Base-by-base conservation (phyloP, 92 coral and sea anemone genomes). In the Zoanthus sociatus region DNA sequence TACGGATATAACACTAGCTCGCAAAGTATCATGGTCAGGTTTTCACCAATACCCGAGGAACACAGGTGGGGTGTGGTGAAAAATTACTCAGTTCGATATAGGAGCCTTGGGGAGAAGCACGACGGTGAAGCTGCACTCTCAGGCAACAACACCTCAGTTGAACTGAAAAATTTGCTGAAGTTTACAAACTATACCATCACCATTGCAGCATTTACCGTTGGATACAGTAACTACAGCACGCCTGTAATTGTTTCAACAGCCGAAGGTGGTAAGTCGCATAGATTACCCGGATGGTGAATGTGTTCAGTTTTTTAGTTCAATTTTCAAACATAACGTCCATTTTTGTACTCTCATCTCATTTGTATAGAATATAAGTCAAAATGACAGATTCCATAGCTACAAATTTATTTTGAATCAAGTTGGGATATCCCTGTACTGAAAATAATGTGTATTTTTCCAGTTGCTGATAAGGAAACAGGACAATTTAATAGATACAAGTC, bases 21-120 rank as follows among this genome's bases (percentile, higher is more conserved):
- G 85, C 76, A 81, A 67, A 81, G 85, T 58, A 81, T 81, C 45
- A 45, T 66, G 85, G 75, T 81, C 26, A 14, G 7, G 15, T 81
- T 67, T 48, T 66, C 75, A 45, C 73, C 73, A 7, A 46, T 81
- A 45, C 85, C 85, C 4, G 63, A 46, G 47, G 56, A 81, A 13
- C 74, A 81, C 9, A 81, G 75, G 20, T 37, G 47, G 7, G 85
- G 85, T 42, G 30, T 81, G 11, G 85, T 81, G 46, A 50, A 21
- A 21, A 14, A 66, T 9, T 81, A 81, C 63, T 0, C 2, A 7
- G 45, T 81, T 16, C 45, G 66, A 7, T 81, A 81, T 70, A 1
- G 30, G 46, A 81, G 46, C 58, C 48, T 11, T 18, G 72, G 68
- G 54, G 58, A 14, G 3, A 9, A 16, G 69, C 54, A 15, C 20